phyloP scores from a whole-genome alignment of 2,888 invertebrate genomes.

The Tetragnatha montana region DNA sequence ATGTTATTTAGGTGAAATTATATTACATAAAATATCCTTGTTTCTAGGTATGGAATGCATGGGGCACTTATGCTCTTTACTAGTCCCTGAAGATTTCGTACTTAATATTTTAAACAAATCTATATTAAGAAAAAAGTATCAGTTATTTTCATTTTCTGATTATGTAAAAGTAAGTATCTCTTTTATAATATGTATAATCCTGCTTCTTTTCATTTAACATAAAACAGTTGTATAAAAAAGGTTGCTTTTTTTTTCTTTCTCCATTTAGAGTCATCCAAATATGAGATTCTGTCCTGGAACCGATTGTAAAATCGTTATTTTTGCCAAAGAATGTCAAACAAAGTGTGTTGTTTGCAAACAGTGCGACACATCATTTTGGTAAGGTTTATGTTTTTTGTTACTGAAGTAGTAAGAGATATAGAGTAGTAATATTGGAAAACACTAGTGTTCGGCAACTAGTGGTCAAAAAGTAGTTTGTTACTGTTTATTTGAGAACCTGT shows the following conservation, averaged over 20 bases:
- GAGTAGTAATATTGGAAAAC: too few relatives aligned
- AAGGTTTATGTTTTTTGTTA: constrained; percentile 71
- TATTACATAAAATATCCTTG: neutral
- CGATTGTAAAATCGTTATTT: constrained; percentile 92
- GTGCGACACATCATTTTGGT: constrained; percentile 95
- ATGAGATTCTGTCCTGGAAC: constrained; percentile 94
- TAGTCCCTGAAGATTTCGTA: constrained; percentile 97
- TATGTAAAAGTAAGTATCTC: constrained; percentile 84
- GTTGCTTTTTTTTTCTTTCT: constrained; percentile 1
- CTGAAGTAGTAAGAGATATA: too few relatives aligned
- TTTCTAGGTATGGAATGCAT: constrained; percentile 94
- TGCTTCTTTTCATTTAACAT: neutral
- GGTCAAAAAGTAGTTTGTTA: too few relatives aligned
- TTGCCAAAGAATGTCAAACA: constrained; percentile 87
- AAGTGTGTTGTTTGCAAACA: constrained; percentile 91
- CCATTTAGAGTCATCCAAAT: constrained; percentile 76
- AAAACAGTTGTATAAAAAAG: neutral
- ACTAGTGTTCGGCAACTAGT: too few relatives aligned
- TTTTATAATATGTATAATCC: neutral
- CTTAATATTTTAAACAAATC: constrained; percentile 88
- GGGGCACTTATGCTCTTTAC: constrained; percentile 94
- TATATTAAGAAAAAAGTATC: constrained; percentile 89
- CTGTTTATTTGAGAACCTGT: too few relatives aligned
- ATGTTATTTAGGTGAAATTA: too few relatives aligned
- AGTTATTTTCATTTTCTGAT: constrained; percentile 96